Conservation (phyloP, 2,113 vertebrate genomes). For the Pomatostomus ruficeps region DNA sequence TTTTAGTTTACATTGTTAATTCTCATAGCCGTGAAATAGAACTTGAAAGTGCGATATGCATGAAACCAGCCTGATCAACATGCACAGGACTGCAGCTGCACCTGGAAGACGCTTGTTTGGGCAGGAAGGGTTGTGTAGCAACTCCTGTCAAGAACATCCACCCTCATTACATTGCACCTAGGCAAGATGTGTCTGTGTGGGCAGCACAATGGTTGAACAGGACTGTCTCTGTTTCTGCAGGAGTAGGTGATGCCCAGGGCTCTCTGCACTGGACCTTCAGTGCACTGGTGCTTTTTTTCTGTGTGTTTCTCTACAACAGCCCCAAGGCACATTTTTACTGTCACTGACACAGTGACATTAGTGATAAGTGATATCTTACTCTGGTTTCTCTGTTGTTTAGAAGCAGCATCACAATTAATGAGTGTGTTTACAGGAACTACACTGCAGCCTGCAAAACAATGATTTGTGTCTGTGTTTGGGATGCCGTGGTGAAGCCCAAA, state of each 20-base stretch:
- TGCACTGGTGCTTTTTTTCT: neutral
- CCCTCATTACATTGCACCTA: rapidly evolving
- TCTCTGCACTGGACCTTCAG: too few species aligned
- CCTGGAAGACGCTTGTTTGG: rapidly evolving
- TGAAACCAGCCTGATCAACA: neutral
- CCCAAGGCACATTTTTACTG: rapidly evolving
- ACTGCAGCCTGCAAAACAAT: neutral
- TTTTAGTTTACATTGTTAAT: neutral
- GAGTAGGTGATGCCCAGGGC: neutral
- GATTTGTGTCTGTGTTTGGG: neutral
- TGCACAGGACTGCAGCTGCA: neutral
- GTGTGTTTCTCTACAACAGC: rapidly evolving
- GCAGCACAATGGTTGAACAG: neutral
- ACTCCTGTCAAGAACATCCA: neutral
- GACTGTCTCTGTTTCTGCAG: neutral
- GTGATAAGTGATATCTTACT: neutral
- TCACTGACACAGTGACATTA: rapidly evolving
- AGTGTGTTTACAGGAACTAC: neutral
- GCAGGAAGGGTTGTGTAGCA: neutral
- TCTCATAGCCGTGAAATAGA: neutral
- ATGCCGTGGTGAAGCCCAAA: neutral
- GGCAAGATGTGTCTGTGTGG: rapidly evolving
- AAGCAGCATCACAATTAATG: neutral
- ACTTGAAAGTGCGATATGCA: neutral
- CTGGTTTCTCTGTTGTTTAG: neutral